phyloP scores from a whole-genome alignment of 2,113 vertebrate species.

The Phalacrocorax carbo region DNA sequence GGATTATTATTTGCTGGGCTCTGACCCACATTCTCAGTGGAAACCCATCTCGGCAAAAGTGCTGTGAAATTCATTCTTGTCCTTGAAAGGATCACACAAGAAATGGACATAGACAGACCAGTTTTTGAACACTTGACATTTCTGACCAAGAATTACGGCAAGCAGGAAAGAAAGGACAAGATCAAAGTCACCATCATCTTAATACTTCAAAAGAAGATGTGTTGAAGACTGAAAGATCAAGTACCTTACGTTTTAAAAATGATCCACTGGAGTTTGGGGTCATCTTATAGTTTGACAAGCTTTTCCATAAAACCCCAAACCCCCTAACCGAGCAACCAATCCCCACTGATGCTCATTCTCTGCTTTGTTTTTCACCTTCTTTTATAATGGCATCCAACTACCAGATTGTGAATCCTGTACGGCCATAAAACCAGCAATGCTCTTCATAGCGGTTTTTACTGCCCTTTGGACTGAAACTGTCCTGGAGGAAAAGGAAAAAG shows the following conservation, averaged over 20 bases:
- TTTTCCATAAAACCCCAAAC: not conserved
- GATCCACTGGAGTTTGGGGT: not conserved
- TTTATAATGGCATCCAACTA: not conserved
- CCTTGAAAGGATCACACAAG: not conserved
- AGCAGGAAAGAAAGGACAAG: not conserved
- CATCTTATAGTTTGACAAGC: not conserved
- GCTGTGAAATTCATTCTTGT: not conserved
- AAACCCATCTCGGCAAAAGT: not conserved
- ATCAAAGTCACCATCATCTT: not conserved
- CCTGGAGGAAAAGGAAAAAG: not conserved
- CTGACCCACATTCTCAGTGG: not conserved
- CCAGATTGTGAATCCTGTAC: not conserved
- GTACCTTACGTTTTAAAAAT: not conserved
- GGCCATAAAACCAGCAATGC: not conserved
- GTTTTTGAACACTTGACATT: not conserved
- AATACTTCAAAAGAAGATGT: not conserved
- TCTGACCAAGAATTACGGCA: not conserved
- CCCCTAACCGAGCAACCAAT: not conserved
- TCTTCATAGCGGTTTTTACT: not conserved
- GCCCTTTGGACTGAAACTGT: not conserved
- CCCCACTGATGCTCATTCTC: not conserved
- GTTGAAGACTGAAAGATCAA: not conserved
- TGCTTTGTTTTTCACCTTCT: not conserved
- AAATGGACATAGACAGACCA: not conserved
- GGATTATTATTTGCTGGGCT: not conserved